Percentiles rank a stretch among this genome's conserved stretches.
Evolutionary conservation across 2,113 vertebrate genomes (phyloP).

Genomic region (Galemys pyrenaicus): DNA sequence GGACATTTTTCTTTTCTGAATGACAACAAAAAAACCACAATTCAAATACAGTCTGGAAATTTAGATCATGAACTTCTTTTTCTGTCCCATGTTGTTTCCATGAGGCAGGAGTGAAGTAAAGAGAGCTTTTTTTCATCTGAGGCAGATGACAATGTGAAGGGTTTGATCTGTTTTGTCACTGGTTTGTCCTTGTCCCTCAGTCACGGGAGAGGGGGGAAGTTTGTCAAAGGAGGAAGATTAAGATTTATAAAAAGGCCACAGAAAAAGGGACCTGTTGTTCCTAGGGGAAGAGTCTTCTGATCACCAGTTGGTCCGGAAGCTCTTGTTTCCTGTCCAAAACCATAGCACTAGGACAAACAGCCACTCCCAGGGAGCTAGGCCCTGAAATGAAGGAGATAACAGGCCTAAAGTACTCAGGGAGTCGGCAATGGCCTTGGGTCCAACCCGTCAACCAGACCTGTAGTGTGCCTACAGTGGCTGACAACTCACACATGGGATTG

Average conservation of each 20-base stretch:
- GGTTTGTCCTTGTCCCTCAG: slow-evolving; percentile 6
- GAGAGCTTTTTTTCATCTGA: neutral
- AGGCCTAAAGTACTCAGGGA: fast-evolving
- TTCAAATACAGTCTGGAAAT: neutral
- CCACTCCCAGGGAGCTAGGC: neutral
- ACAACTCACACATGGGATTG: fast-evolving
- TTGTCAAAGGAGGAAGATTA: slow-evolving; percentile 73
- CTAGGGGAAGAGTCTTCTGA: slow-evolving; percentile 49
- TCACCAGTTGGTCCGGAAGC: slow-evolving; percentile 59
- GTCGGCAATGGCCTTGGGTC: fast-evolving
- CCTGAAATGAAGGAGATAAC: too few species aligned
- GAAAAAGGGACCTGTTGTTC: slow-evolving; percentile 59
- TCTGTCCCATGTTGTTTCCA: neutral
- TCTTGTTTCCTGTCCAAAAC: slow-evolving; percentile 62
- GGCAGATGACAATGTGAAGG: neutral
- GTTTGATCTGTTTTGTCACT: neutral
- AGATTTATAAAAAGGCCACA: slow-evolving; percentile 66
- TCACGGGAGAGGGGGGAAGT: slow-evolving; percentile 62
- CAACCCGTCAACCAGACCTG: neutral
- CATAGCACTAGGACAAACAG: slow-evolving; percentile 24
- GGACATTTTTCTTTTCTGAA: neutral
- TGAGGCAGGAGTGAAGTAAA: fast-evolving
- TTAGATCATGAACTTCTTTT: neutral
- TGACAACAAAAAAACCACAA: neutral
- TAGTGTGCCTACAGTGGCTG: too few species aligned